Percentiles rank a stretch among this genome's conserved stretches.
phyloP scores from a whole-genome alignment of 53 echinoderm and acorn worm genomes.

The Arbacia lixula region DNA sequence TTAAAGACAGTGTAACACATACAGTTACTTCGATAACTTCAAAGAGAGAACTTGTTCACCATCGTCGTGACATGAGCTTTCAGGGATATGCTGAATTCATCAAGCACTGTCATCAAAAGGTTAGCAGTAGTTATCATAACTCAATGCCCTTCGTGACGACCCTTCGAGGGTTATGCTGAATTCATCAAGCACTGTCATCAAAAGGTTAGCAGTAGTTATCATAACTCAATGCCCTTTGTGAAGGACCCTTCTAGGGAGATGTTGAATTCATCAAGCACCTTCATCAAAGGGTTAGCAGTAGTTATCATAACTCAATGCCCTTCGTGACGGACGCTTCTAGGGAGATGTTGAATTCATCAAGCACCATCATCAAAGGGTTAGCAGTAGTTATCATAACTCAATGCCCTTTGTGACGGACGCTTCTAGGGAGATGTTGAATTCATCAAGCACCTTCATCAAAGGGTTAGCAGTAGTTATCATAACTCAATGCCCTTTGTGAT shows the following conservation, averaged over 20 bases:
- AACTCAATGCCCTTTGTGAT: neutral
- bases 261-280: constrained; percentile 80
- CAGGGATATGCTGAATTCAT: neutral
- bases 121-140: neutral
- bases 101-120: neutral
- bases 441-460: neutral
- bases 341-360: constrained; percentile 82
- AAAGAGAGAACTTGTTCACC: too few species aligned
- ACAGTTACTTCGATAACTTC: too few species aligned
- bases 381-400: neutral
- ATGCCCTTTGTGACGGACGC: neutral
- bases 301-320: constrained; percentile 77
- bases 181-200: neutral
- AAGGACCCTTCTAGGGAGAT: constrained; percentile 46
- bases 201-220: constrained; percentile 1
- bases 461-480: neutral
- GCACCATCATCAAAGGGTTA: constrained; percentile 46
- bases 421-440: neutral
- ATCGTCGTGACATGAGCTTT: too few species aligned
- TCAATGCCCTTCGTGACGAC: constrained; percentile 25
- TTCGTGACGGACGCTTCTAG: constrained; percentile 92
- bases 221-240: constrained; percentile 40
- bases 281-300: constrained; percentile 39
- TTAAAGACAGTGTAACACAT: too few species aligned
- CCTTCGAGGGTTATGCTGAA: neutral